Evolutionary conservation across 2,888 invertebrate species (phyloP), one percentile per base, ranked within the genome.

Genomic region (Drosophila quinaria): DNA sequence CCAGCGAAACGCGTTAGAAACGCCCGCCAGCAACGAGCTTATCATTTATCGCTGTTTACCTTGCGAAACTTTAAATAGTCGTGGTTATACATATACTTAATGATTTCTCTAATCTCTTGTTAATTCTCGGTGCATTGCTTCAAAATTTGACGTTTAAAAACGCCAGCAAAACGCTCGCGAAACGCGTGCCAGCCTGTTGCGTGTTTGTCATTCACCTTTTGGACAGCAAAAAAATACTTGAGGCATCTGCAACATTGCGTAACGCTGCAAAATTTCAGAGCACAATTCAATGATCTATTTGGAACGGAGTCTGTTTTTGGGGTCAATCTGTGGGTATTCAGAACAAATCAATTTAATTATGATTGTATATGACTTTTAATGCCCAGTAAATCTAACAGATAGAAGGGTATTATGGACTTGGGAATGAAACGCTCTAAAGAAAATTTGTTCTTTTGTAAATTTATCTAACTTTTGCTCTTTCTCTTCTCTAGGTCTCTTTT

Each of bases 281-380:
- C 42, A 52, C 33, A 62, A 78, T 75, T 74, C 74, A 74, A 67
- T 29, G 78, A 55, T 72, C 74, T 50, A 35, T 8, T 8, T 10
- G n/a, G 17, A 22, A 9, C 29, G 3, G 9, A 13, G 15, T 13
- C 4, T 41, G 41, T 29, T 56, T 56, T 39, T 41, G 39, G 41
- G 33, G 31, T 56, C 75, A 75, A 79, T 79, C 65, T 58, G 64
- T 49, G 60, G 19, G 33, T 17, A 50, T 54, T 63, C 61, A 78
- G 63, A 74, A 63, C 75, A 63, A 79, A 79, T 77, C 77, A 75
- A 79, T 77, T 77, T 59, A 71, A 47, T 47, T 70, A 56, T 66
- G 39, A 74, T 60, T 55, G 55, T 47, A 17, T 50, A 29, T 2
- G 37, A 55, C 25, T 58, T 33, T 25, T 4, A 1, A 58, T 37